Evolutionary conservation across 2,888 invertebrate genomes (phyloP), one percentile per base, ranked within the genome.

Genomic region (Anorthoa munda): DNA sequence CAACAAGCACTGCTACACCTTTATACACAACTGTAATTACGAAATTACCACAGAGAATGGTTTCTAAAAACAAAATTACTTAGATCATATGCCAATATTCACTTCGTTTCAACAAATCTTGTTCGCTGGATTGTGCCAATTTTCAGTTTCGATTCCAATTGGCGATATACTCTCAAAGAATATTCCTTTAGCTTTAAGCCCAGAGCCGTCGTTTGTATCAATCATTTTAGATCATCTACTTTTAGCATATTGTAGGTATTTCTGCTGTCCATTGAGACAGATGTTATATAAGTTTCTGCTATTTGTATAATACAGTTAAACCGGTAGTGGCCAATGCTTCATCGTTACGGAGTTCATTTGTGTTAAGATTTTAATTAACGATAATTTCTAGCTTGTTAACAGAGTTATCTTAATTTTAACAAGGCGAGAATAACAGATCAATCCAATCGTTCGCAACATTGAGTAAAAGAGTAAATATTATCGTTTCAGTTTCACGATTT

Each of bases 401-500:
- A 64, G 23, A 26, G 26, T 50, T 17, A 66, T 75, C 31, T 64
- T 23, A 64, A 53, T 50, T 69, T 56, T 65, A 31, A 82, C 53
- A 64, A 59, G 13, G 7, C 5, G 26, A 56, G 15, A 72, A 26
- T 15, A 72, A 75, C 58, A 55, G 17, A 79, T 83, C 64, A 61
- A 75, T 65, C 18, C 18, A 55, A 21, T 39, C 48, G 48, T 66
- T 68, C 13, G 51, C 5, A 63, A 72, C 65, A 48, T 72, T 66
- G 56, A 55, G 13, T 60, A 17, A 67, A 66, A 46, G 26, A 74
- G 79, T 26, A 56, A 55, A 61, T 70, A 65, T 73, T 55, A 82
- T 69, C 58, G 50, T 56, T 64, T 31, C 55, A 55, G 51, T 48
- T 72, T 82, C 55, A 78, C 26, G 64, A 68, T 72, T 75, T 77